Percentiles rank a stretch among this genome's conserved stretches.
Conservation (phyloP, 2,888 invertebrate genomes). For the Cataglyphis altisquamis region DNA sequence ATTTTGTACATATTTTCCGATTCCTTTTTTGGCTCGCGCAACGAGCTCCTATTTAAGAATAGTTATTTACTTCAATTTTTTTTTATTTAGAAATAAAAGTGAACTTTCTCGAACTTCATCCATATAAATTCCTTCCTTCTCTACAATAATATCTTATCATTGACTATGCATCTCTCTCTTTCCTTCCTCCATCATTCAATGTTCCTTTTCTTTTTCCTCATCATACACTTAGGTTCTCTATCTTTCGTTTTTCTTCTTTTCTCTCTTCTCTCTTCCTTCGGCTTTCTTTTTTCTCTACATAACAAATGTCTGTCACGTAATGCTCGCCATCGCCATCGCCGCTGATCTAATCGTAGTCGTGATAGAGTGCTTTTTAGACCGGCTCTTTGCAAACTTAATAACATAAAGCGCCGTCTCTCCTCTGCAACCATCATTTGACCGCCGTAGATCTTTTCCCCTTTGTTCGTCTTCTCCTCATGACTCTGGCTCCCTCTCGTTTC, state of each 20-base stretch:
- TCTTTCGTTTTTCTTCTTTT: background rate
- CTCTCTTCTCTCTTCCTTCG: background rate
- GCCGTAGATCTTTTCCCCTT: background rate
- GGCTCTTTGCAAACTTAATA: constrained; percentile 39
- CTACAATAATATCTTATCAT: background rate
- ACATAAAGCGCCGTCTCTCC: constrained; percentile 27
- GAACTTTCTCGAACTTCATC: background rate
- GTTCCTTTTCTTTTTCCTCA: background rate
- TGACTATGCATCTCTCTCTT: background rate
- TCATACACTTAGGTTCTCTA: constrained; percentile 7
- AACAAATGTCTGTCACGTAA: constrained; percentile 7
- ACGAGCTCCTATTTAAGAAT: background rate
- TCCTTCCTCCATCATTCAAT: background rate
- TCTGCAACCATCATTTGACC: constrained; percentile 16
- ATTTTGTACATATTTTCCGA: background rate
- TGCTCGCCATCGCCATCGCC: background rate
- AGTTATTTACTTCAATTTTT: background rate
- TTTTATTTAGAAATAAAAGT: background rate
- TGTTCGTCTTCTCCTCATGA: background rate
- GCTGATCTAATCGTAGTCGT: constrained; percentile 36
- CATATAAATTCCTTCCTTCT: background rate
- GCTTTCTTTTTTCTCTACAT: background rate
- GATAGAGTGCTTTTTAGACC: constrained; percentile 27
- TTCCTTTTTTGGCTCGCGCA: background rate
- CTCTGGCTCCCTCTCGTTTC: constrained; percentile 17